Evolutionary conservation across 2,797 vertebrate species (phyloP), one percentile per base, ranked within the genome.

Genomic region (Etheostoma perlongum): DNA sequence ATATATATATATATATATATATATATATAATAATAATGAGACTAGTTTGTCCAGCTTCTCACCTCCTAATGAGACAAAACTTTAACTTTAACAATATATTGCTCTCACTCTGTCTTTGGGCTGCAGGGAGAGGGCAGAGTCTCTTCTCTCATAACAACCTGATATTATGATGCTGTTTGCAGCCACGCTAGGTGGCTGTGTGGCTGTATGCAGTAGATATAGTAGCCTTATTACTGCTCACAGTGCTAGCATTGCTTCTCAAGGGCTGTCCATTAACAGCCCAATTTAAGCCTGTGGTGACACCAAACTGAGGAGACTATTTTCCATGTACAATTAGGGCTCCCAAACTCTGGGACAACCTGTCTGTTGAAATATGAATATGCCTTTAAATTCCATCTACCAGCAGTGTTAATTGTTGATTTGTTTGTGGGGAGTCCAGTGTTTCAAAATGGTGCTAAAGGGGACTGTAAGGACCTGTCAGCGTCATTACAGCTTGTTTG

Each of bases 231-330:
- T 92, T 91, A 89, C 72, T 82, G 67, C 82, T 64, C 67, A 65
- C 86, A 84, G 74, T 55, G 84, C 76, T 65, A n/a, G 74, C 72
- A 36, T 69, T 79, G 47, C 67, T 67, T 74, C 79, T 82, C 68
- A 72, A 81, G 76, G 82, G 84, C 75, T 57, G 59, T 72, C 85
- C 73, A 80, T 88, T 84, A 87, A 73, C 82, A 88, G 72, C 59
- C 85, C 85, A 79, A 87, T 90, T 89, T 85, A 83, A 77, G 79
- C 84, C 76, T 83, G 86, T 74, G 74, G 85, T 88, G 85, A 89
- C 88, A 89, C 83, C 84, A 80, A 83, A 83, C 81, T 58, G 62
- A 71, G 53, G 69, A 72, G 62, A 76, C 48, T 33, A 36, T 78
- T 84, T 82, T 58, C 76, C 25, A 74, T 5, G 2, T 19, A 36